Conservation (phyloP, 2,888 invertebrate genomes). For the Pandemis corylana region DNA sequence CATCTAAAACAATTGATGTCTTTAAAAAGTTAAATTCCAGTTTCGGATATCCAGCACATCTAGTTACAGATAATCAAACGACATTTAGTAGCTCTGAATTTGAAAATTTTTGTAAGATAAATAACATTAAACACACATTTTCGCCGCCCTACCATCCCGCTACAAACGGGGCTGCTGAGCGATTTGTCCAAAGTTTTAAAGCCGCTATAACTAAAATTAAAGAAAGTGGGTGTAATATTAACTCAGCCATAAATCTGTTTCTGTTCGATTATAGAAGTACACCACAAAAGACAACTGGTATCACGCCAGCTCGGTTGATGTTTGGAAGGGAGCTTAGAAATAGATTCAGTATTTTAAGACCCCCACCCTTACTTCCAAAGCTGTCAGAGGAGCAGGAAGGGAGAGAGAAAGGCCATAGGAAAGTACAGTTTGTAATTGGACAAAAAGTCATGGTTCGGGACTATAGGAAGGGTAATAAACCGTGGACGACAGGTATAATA, state of each 20-base stretch:
- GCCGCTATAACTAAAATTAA: constrained; percentile 25
- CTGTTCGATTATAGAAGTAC: constrained; percentile 41
- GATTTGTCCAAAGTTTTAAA: constrained; percentile 10
- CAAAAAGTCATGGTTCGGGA: neutral
- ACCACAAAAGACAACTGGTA: constrained; percentile 37
- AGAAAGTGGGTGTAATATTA: constrained; percentile 29
- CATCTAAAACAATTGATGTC: neutral
- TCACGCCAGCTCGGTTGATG: constrained; percentile 40
- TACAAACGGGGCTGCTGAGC: neutral
- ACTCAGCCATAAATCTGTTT: constrained; percentile 38
- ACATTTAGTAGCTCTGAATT: too few species aligned
- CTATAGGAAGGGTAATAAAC: neutral
- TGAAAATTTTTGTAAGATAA: too few species aligned
- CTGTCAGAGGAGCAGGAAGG: neutral
- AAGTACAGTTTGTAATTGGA: too few species aligned
- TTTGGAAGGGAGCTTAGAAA: constrained; percentile 40
- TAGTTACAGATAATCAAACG: neutral
- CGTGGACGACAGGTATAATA: neutral
- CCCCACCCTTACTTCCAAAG: neutral
- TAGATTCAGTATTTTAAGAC: constrained; percentile 38
- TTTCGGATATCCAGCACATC: neutral
- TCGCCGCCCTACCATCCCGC: too few species aligned
- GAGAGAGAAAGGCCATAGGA: neutral
- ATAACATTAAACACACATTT: too few species aligned
- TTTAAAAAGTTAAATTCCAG: neutral